Evolutionary conservation across 1,140 invertebrate species (phyloP).

Genomic region (Philotrypesis tridentata): DNA sequence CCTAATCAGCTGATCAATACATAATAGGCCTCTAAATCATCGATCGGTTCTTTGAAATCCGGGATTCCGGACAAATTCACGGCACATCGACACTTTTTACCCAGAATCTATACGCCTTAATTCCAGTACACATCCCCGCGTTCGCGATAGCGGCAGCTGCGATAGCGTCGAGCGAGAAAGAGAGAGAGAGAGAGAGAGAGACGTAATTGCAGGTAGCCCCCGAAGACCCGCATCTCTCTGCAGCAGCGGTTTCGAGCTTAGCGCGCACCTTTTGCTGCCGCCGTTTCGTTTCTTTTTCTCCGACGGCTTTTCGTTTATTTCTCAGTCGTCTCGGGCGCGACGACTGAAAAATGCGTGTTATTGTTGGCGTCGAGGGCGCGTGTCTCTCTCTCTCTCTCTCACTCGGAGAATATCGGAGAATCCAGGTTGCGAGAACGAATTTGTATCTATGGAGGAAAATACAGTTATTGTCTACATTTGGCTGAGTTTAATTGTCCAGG

Average conservation of each 20-base stretch:
- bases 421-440: neutral
- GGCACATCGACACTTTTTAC: neutral
- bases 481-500: neutral
- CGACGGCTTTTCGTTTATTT: neutral
- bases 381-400: neutral
- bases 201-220: conserved; percentile 36
- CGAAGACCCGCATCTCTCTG: conserved; percentile 23
- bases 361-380: neutral
- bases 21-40: neutral
- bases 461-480: neutral
- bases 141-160: conserved; percentile 28
- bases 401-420: neutral
- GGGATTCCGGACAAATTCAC: neutral
- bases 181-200: too few species aligned
- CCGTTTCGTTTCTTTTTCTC: neutral
- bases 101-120: neutral
- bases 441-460: neutral
- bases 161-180: neutral
- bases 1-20: neutral
- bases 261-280: conserved; percentile 14
- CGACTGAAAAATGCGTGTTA: conserved; percentile 11
- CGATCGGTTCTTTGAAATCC: neutral
- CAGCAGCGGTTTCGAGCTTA: neutral
- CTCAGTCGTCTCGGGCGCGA: neutral
- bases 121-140: neutral